Evolutionary conservation across 2,797 vertebrate genomes (phyloP).

Genomic region (Tiaroga cobitis): DNA sequence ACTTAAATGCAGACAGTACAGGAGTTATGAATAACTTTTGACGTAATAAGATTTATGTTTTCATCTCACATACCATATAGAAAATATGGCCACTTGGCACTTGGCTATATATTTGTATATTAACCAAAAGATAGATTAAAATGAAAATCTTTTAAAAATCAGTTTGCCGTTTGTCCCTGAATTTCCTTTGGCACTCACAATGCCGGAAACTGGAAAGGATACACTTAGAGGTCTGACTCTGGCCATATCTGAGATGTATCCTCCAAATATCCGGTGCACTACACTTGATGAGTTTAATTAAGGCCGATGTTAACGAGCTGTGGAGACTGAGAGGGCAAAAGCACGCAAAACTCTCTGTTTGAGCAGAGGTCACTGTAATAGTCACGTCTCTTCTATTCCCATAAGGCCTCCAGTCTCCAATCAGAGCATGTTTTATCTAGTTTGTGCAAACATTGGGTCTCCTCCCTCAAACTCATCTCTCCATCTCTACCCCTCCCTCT

Average conservation of each 20-base stretch:
- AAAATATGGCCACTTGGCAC: background rate
- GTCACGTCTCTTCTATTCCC: constrained; percentile 62
- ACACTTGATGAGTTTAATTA: constrained; percentile 48
- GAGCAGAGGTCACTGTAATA: constrained; percentile 61
- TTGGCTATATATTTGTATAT: background rate
- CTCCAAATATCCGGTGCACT: constrained; percentile 39
- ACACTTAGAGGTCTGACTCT: constrained; percentile 14
- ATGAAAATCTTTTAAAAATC: background rate
- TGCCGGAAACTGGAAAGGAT: constrained; percentile 15
- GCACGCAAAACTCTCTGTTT: constrained; percentile 48
- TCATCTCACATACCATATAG: background rate
- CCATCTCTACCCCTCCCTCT: constrained; percentile 64
- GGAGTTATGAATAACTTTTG: constrained; percentile 6
- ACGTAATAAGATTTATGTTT: background rate
- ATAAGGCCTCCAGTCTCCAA: constrained; percentile 49
- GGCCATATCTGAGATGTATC: constrained; percentile 34
- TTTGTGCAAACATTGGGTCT: constrained; percentile 58
- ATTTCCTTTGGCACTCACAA: background rate
- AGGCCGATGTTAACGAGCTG: constrained; percentile 64
- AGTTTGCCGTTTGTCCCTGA: background rate
- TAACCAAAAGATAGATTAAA: background rate
- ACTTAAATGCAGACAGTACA: constrained; percentile 5
- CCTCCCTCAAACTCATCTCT: constrained; percentile 44
- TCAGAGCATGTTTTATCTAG: constrained; percentile 62
- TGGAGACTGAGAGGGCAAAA: constrained; percentile 54